These are phyloP conservation scores for Pteronotus mesoamericanus DNA, from an alignment of 2,797 vertebrate genomes.

Conservation along the genomic window DNA sequence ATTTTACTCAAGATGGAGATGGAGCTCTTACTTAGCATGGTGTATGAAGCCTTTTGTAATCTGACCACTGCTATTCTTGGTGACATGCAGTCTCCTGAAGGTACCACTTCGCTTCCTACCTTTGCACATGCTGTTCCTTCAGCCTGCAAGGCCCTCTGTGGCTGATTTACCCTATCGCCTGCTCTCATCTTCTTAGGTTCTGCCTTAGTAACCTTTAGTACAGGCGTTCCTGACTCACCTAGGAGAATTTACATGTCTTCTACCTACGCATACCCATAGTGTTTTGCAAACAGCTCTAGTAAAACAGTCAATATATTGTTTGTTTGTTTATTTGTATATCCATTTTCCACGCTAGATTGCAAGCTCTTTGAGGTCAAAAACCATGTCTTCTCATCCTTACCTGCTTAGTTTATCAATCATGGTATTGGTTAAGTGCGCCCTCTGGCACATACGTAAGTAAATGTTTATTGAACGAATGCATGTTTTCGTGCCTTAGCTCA, in stretches of 20 bases:
- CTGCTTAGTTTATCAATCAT: neutral
- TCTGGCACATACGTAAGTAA: neutral
- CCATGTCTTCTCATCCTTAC: neutral
- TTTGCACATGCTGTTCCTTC: neutral
- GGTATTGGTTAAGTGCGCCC: neutral
- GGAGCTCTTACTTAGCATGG: neutral
- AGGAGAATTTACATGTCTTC: neutral
- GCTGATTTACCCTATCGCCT: neutral
- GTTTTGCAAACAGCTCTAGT: neutral
- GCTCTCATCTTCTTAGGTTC: neutral
- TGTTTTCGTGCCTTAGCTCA: constrained; percentile 33
- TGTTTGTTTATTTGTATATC: neutral
- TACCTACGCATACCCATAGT: neutral
- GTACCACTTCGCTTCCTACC: neutral
- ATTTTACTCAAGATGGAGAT: neutral
- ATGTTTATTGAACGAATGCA: neutral
- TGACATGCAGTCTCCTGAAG: neutral
- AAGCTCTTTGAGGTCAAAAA: neutral
- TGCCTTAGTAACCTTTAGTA: neutral
- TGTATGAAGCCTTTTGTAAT: neutral
- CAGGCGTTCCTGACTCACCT: neutral
- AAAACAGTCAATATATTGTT: neutral
- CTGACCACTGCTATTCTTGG: neutral
- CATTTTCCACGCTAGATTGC: neutral
- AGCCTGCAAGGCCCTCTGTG: neutral